Evolutionary conservation across 2,888 invertebrate genomes (phyloP), one percentile per base, ranked within the genome.

Genomic region (Chaetogeoica ovagalla): DNA sequence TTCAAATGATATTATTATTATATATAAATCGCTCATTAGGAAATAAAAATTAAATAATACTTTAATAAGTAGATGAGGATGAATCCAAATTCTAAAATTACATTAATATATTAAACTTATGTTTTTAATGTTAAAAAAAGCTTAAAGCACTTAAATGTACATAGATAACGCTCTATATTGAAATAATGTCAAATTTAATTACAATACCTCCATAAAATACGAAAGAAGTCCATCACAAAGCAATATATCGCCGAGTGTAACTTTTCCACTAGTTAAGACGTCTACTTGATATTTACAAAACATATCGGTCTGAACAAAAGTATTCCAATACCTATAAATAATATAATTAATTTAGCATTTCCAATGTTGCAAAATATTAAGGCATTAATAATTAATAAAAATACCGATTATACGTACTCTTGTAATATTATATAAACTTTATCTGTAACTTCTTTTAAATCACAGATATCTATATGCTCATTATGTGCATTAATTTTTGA

Each of bases 241-340:
- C 76, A 98, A 88, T 86, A 98, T 93, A 88, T 98, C 98, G 84
- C 91, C 91, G 73, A 98, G 89, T 82, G 90, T 91, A 62, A 97
- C 91, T 87, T 90, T 90, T 83, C 92, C 91, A 86, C 91, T 91
- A 11, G 95, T 95, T 83, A 96, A 89, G 82, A 97, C 90, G 86
- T 98, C 96, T 84, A 98, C 92, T 88, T 96, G 96, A 88, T 96
- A 94, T 88, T 95, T 96, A 85, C 94, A 94, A 87, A 94, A 94
- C 86, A 91, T 94, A 85, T 93, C 92, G 86, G 95, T 96, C 84
- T 91, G 90, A 83, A 94, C 87, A 87, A 96, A 98, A 84, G 92
- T 92, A 84, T 91, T 90, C 86, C 93, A 92, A 88, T 92, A 89
- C 71, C 91, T 90, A 84, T 8, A 37, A 55, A 76, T 52, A 23